Evolutionary conservation across 1,140 invertebrate species (phyloP).

Genomic region (Linepithema humile): DNA sequence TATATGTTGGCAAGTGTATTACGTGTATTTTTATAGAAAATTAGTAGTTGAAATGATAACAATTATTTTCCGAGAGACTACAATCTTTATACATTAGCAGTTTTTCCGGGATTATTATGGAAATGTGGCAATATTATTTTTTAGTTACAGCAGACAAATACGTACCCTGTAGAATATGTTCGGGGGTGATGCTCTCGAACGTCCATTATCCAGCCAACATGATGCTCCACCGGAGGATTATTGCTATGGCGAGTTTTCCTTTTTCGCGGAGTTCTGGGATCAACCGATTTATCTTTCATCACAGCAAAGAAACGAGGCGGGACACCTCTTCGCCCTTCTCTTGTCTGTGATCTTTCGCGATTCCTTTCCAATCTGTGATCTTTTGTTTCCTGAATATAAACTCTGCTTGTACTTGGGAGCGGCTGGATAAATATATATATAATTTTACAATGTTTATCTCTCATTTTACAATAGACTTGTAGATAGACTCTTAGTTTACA

Average conservation of each 20-base stretch:
- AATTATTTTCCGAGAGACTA: background rate
- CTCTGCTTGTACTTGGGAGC: conserved; percentile 69
- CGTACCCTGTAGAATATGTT: conserved; percentile 90
- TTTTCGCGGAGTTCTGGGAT: conserved; percentile 90
- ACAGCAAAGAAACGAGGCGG: conserved; percentile 96
- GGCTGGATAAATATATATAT: conserved; percentile 28
- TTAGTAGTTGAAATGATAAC: background rate
- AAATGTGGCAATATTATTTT: background rate
- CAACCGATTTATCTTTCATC: conserved; percentile 91
- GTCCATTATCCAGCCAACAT: conserved; percentile 99
- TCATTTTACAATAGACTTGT: background rate
- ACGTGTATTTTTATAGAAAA: background rate
- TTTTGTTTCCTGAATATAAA: conserved; percentile 76
- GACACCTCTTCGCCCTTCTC: conserved; percentile 78
- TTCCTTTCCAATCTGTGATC: conserved; percentile 73
- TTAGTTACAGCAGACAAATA: background rate
- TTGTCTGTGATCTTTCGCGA: conserved; percentile 70
- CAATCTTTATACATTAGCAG: background rate
- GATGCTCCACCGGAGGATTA: conserved; percentile 96
- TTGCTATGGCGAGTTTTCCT: conserved; percentile 96
- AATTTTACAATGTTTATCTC: background rate
- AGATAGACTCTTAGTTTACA: background rate
- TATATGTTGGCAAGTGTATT: background rate
- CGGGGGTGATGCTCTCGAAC: conserved; percentile 91
- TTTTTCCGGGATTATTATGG: background rate